A percentile compares a stretch with the other conserved stretches of the same genome.
Conservation (phyloP, 2,888 invertebrate species). For the Pemphredon lugubris region DNA sequence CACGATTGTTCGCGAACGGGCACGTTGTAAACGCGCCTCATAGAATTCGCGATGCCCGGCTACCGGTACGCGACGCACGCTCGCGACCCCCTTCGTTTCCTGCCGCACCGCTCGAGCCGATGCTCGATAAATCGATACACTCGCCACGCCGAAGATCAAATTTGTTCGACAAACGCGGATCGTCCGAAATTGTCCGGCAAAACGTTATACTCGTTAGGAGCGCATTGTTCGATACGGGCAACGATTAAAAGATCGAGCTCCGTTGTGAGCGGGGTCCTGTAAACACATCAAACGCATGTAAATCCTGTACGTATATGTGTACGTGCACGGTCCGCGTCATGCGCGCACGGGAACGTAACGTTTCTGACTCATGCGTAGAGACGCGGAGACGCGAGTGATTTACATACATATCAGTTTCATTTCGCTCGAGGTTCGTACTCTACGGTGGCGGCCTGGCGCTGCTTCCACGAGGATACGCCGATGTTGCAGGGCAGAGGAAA, state of each 20-base stretch:
- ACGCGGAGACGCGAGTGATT: constrained; percentile 71
- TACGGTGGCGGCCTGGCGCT: constrained; percentile 32
- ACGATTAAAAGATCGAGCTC: no score
- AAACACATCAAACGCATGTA: no score
- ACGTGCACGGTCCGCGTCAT: constrained; percentile 23
- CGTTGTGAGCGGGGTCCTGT: no score
- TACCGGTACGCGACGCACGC: constrained; percentile 49
- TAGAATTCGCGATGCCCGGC: constrained; percentile 27
- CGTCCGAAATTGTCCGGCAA: constrained; percentile 16
- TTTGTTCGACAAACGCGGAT: constrained; percentile 30
- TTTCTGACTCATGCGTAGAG: constrained; percentile 67
- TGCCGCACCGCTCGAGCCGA: not conserved
- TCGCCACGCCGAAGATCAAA: constrained; percentile 18
- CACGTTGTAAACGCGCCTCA: constrained; percentile 32
- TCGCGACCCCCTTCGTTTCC: constrained; percentile 25
- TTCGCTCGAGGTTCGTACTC: constrained; percentile 54
- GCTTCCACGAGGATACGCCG: constrained; percentile 34
- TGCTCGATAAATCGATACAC: constrained; percentile 23
- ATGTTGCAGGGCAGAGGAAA: constrained; percentile 5
- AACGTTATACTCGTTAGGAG: no score
- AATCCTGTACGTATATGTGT: not conserved
- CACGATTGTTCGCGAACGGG: constrained; percentile 64
- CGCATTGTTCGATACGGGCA: no score
- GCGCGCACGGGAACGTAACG: constrained; percentile 47
- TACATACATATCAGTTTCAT: constrained; percentile 74